A percentile compares a stretch with the other conserved stretches of the same genome.
These are phyloP conservation scores for Cyclophora albipunctata DNA, from an alignment of 2,888 invertebrate genomes.

Conservation along the genomic window DNA sequence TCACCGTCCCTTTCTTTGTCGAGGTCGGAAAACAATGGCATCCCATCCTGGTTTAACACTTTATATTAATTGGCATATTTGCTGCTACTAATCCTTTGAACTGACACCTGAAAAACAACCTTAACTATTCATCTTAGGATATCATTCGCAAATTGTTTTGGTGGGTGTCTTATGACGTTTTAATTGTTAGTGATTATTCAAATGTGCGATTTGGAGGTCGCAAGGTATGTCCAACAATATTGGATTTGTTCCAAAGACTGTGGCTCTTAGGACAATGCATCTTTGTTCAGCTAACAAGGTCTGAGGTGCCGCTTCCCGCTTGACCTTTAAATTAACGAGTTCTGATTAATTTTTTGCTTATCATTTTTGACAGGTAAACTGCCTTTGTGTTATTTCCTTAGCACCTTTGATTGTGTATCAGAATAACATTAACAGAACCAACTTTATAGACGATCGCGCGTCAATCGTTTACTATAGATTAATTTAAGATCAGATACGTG, in stretches of 20 bases:
- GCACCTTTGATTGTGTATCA: too few relatives aligned
- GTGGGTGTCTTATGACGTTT: conserved; percentile 25
- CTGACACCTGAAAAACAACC: background rate
- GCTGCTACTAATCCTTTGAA: conserved; percentile 25
- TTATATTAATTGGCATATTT: conserved; percentile 48
- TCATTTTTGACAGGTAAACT: background rate
- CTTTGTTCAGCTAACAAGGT: conserved; percentile 62
- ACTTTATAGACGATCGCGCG: too few relatives aligned
- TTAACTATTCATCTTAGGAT: too few relatives aligned
- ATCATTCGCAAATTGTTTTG: conserved; percentile 3
- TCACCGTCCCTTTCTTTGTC: conserved; percentile 63
- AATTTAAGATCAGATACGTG: too few relatives aligned
- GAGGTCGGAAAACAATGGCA: conserved; percentile 60
- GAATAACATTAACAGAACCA: too few relatives aligned
- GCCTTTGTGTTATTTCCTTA: too few relatives aligned
- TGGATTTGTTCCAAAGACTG: conserved; percentile 69
- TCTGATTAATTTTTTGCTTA: conserved; percentile 29
- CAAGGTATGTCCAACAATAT: conserved; percentile 57
- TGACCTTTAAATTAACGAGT: conserved; percentile 26
- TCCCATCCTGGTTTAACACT: conserved; percentile 56
- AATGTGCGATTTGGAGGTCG: conserved; percentile 72
- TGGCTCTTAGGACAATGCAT: conserved; percentile 60
- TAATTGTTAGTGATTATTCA: conserved; percentile 37
- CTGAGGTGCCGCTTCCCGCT: conserved; percentile 26
- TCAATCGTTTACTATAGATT: too few relatives aligned